A percentile compares a stretch with the other conserved stretches of the same genome.
Conservation (phyloP, 2,113 vertebrate species). For the Leptobrachium leishanense region DNA sequence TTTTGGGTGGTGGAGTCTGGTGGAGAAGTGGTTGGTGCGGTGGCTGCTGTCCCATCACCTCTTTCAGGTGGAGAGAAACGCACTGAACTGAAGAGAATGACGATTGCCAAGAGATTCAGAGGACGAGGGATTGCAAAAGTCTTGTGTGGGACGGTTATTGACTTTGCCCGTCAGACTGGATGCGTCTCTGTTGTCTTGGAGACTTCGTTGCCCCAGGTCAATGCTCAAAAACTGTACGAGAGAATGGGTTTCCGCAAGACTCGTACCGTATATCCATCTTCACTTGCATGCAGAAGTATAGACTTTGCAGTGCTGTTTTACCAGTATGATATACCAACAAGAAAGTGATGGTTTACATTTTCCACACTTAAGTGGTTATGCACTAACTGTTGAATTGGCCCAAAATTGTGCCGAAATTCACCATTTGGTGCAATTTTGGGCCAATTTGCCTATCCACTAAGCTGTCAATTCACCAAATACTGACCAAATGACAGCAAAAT, state of each 20-base stretch:
- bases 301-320: conserved; percentile 18
- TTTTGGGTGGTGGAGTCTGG: conserved; percentile 56
- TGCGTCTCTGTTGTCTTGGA: conserved; percentile 47
- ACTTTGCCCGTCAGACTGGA: conserved; percentile 47
- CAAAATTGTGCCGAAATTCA: too few relatives aligned
- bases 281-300: neutral
- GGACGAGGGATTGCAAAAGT: conserved; percentile 51
- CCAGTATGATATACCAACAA: neutral
- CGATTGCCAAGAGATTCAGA: conserved; percentile 48
- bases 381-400: too few relatives aligned
- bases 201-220: conserved; percentile 53
- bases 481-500: too few relatives aligned
- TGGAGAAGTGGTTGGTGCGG: conserved; percentile 52
- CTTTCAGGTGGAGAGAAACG: neutral
- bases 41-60: neutral
- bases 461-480: too few relatives aligned
- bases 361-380: too few relatives aligned
- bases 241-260: conserved; percentile 52
- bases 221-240: conserved; percentile 56
- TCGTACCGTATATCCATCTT: neutral
- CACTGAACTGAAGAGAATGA: conserved; percentile 56
- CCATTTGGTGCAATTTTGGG: too few relatives aligned
- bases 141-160: conserved; percentile 53
- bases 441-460: too few relatives aligned
- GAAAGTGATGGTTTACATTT: too few relatives aligned